phyloP scores from a whole-genome alignment of 1,140 invertebrate genomes.

The Lepidurus arcticus region DNA sequence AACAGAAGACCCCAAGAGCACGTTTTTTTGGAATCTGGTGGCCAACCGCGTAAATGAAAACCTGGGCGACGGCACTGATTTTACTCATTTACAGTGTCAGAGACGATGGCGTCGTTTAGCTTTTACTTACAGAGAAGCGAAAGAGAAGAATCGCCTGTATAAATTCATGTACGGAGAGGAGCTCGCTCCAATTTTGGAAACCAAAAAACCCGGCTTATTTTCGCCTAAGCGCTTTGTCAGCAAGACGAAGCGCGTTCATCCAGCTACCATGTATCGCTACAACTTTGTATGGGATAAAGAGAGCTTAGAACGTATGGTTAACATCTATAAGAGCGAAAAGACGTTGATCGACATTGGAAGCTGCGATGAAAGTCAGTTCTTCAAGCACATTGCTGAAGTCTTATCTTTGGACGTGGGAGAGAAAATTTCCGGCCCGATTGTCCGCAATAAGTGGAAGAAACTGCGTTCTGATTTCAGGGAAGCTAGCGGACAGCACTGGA shows the following conservation, averaged over 20 bases:
- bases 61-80: not conserved
- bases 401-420: not conserved
- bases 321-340: constrained; percentile 11
- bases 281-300: not conserved
- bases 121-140: not conserved
- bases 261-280: constrained; percentile 9
- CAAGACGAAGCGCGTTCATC: not conserved
- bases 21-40: not conserved
- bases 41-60: constrained; percentile 3
- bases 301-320: not conserved
- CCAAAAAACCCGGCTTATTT: not conserved
- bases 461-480: not conserved
- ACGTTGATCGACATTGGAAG: not conserved
- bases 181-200: not conserved
- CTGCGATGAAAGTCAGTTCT: constrained; percentile 9
- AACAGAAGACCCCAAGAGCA: not conserved
- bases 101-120: constrained; percentile 12
- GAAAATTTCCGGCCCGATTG: not conserved
- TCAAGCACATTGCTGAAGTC: not conserved
- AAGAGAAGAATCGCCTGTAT: not conserved
- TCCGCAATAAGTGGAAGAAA: constrained; percentile 8
- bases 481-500: not conserved
- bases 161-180: constrained; percentile 15
- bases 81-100: not conserved
- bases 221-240: constrained; percentile 4